Percentiles rank a stretch among this genome's conserved stretches.
Conservation (phyloP, 2,797 vertebrate species). For the Natrix natrix region DNA sequence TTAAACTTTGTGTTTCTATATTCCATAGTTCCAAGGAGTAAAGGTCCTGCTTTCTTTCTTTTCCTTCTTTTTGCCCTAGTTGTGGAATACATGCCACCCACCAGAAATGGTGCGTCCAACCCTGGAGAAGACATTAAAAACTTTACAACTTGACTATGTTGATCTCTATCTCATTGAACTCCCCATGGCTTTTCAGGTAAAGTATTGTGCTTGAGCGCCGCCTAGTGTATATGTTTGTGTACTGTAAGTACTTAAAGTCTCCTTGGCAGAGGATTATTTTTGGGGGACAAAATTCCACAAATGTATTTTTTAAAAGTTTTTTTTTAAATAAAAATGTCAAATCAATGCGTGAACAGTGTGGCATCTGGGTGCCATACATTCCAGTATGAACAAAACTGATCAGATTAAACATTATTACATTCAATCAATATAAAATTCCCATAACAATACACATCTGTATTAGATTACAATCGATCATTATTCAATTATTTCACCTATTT, state of each 20-base stretch:
- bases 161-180: conserved; percentile 92
- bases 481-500: no score
- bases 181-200: conserved; percentile 89
- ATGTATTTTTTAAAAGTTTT: not conserved
- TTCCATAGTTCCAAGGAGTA: not conserved
- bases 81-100: conserved; percentile 86
- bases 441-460: no score
- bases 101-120: conserved; percentile 81
- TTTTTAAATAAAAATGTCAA: no score
- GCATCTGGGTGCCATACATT: no score
- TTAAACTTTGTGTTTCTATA: not conserved
- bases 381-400: no score
- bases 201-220: conserved; percentile 6
- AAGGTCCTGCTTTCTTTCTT: not conserved
- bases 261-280: not conserved
- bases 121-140: conserved; percentile 82
- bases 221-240: not conserved
- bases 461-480: no score
- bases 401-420: no score
- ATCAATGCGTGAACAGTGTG: no score
- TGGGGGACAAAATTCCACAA: not conserved
- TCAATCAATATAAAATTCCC: no score
- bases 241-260: not conserved
- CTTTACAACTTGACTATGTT: conserved; percentile 84
- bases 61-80: conserved; percentile 67